These are phyloP conservation scores for Drosophila formosana DNA, from an alignment of 2,888 invertebrate species.

Conservation along the genomic window DNA sequence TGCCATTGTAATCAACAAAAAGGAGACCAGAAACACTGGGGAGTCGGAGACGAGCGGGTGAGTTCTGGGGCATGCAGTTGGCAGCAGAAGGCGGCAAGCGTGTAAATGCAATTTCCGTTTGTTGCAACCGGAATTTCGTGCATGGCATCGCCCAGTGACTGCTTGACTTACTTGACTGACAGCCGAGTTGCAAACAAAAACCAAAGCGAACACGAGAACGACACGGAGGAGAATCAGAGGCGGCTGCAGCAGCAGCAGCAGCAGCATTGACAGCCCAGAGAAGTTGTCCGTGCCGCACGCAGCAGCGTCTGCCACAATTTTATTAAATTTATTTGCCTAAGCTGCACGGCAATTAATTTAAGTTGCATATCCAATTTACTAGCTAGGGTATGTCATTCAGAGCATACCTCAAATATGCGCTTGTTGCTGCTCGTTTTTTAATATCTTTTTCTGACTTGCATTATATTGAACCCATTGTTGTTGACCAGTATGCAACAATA, in stretches of 20 bases:
- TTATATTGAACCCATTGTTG: slow-evolving; percentile 39
- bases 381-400: neutral
- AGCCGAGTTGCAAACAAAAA: slow-evolving; percentile 13
- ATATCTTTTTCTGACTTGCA: slow-evolving; percentile 28
- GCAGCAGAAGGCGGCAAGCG: slow-evolving; percentile 45
- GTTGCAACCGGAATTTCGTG: slow-evolving; percentile 72
- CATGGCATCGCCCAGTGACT: slow-evolving; percentile 37
- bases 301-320: neutral
- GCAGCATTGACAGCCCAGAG: slow-evolving; percentile 1
- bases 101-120: slow-evolving; percentile 75
- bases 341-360: neutral
- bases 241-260: slow-evolving; percentile 4
- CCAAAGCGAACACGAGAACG: slow-evolving; percentile 1
- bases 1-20: slow-evolving; percentile 41
- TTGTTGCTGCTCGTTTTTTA: slow-evolving; percentile 7
- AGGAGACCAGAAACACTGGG: slow-evolving; percentile 7
- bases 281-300: neutral
- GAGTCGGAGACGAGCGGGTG: neutral
- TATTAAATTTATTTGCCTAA: neutral
- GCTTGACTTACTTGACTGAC: slow-evolving; percentile 53
- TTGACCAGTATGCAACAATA: slow-evolving; percentile 33
- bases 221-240: slow-evolving; percentile 1
- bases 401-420: neutral
- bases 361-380: neutral
- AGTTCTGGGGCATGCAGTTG: slow-evolving; percentile 27